Evolutionary conservation across 2,888 invertebrate species (phyloP).

Genomic region (Tiphia femorata): DNA sequence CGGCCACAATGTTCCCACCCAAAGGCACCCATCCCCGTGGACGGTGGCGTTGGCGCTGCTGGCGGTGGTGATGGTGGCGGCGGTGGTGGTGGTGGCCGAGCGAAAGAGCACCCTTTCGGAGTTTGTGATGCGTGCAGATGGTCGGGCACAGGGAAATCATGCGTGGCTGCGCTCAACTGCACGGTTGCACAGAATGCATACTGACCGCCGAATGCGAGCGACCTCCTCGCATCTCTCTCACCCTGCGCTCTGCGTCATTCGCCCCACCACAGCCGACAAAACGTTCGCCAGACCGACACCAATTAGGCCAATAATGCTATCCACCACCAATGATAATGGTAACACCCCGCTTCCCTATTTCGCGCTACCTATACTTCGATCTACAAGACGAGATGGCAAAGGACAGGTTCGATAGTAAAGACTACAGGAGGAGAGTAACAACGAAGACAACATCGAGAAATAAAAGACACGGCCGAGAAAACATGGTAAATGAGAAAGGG

Average conservation of each 20-base stretch:
- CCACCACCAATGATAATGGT: slow-evolving; percentile 57
- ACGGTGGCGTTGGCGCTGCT: slow-evolving; percentile 5
- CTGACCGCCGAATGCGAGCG: slow-evolving; percentile 32
- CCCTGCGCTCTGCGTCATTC: neutral
- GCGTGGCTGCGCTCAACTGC: slow-evolving; percentile 62
- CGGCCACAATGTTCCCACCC: slow-evolving; percentile 37
- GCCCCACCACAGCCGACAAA: slow-evolving; percentile 41
- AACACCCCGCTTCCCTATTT: slow-evolving; percentile 40
- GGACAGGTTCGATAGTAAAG: no score
- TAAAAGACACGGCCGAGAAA: no score
- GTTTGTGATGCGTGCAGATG: slow-evolving; percentile 64
- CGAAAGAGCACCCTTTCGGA: slow-evolving; percentile 62
- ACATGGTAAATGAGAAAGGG: no score
- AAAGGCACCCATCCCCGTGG: slow-evolving; percentile 10
- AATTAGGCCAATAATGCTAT: slow-evolving; percentile 60
- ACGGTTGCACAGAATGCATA: slow-evolving; percentile 51
- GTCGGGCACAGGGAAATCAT: slow-evolving; percentile 62
- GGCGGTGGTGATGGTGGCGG: slow-evolving; percentile 23
- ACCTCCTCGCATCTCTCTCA: neutral
- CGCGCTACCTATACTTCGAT: slow-evolving; percentile 5
- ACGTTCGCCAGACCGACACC: slow-evolving; percentile 57
- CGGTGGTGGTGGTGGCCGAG: slow-evolving; percentile 33
- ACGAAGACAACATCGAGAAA: no score
- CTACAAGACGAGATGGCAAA: neutral
- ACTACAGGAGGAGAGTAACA: no score